Conservation (phyloP, 1,140 invertebrate genomes). For the Drosophila parabipectinata region DNA sequence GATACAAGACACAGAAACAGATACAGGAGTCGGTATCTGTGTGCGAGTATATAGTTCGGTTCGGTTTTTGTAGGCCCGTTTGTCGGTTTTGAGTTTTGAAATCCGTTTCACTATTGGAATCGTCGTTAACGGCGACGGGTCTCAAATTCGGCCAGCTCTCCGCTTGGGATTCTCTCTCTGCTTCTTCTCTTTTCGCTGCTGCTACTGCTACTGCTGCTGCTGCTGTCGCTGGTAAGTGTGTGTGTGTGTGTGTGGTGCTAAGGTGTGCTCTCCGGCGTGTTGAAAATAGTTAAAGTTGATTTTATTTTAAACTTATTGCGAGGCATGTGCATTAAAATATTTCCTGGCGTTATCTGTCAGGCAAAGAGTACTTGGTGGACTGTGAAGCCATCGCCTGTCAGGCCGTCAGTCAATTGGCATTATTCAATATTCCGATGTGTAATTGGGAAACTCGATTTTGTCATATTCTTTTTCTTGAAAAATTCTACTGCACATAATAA, state of each 20-base stretch:
- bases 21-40: slow-evolving; percentile 11
- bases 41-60: slow-evolving; percentile 50
- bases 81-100: slow-evolving; percentile 76
- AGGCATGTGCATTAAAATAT: slow-evolving; percentile 30
- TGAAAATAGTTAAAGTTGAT: slow-evolving; percentile 69
- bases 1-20: slow-evolving; percentile 16
- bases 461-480: slow-evolving; percentile 64
- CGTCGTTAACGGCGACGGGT: slow-evolving; percentile 62
- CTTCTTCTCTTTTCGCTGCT: slow-evolving; percentile 14
- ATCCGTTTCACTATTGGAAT: slow-evolving; percentile 65
- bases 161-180: slow-evolving; percentile 23
- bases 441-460: slow-evolving; percentile 36
- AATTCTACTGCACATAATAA: slow-evolving; percentile 74
- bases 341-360: slow-evolving; percentile 8
- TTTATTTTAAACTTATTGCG: slow-evolving; percentile 58
- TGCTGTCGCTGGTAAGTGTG: slow-evolving; percentile 39
- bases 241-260: slow-evolving; percentile 27
- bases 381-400: neutral
- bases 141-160: slow-evolving; percentile 32
- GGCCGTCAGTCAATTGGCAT: slow-evolving; percentile 7
- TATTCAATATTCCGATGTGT: slow-evolving; percentile 15
- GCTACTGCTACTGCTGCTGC: slow-evolving; percentile 9
- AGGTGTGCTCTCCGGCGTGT: slow-evolving; percentile 29
- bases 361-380: neutral
- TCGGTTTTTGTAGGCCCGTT: slow-evolving; percentile 74